These are phyloP conservation scores for Ptychadena robeensis DNA, from an alignment of 2,797 vertebrate genomes.

Conservation along the genomic window DNA sequence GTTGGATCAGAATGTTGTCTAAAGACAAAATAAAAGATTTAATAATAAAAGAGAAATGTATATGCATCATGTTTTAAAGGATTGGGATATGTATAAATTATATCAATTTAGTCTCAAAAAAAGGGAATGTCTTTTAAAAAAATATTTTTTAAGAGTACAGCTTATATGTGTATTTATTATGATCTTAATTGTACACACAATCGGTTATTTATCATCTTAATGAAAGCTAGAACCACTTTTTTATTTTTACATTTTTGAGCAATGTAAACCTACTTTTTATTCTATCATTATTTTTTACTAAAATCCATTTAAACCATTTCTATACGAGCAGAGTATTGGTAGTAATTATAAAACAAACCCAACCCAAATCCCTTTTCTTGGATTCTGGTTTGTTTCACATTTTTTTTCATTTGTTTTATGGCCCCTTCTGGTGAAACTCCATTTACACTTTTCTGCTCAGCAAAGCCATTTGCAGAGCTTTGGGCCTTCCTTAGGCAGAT, in stretches of 20 bases:
- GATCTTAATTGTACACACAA: not conserved
- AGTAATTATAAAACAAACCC: too few species aligned
- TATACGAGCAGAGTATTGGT: too few species aligned
- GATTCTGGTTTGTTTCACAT: too few species aligned
- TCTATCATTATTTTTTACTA: not conserved
- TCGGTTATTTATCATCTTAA: too few species aligned
- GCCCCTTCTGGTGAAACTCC: too few species aligned
- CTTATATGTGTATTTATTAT: not conserved
- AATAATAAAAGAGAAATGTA: too few species aligned
- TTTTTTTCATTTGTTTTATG: too few species aligned
- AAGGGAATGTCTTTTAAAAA: not conserved
- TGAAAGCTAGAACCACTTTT: not conserved
- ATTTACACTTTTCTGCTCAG: too few species aligned
- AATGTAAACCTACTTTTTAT: not conserved
- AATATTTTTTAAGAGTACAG: not conserved
- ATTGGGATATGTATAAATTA: not conserved
- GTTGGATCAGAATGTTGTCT: slow-evolving; percentile 69
- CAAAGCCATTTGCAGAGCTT: too few species aligned
- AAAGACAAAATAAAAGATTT: too few species aligned
- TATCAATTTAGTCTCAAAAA: not conserved
- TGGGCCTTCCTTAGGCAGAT: too few species aligned
- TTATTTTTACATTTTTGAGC: not conserved
- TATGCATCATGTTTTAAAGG: not conserved
- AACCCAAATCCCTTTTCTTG: too few species aligned
- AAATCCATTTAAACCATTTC: not conserved